phyloP scores from a whole-genome alignment of 2,113 vertebrate genomes.

The Bambusicola thoracicus region DNA sequence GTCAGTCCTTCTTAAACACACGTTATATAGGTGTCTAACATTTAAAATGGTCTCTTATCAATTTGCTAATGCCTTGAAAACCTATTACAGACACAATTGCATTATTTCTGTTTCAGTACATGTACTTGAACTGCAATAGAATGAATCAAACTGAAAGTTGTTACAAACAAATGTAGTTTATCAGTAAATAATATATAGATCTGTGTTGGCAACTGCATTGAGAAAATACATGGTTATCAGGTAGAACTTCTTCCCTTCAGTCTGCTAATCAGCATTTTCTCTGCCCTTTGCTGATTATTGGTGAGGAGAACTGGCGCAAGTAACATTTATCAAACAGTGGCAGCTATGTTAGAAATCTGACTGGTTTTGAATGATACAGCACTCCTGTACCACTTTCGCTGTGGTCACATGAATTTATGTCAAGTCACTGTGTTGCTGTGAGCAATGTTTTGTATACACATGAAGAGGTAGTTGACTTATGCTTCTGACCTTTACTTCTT shows the following conservation, averaged over 20 bases:
- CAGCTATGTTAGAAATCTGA: neutral
- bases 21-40: accelerated
- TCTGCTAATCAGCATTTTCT: neutral
- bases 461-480: neutral
- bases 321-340: neutral
- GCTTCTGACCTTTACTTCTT: neutral
- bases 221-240: accelerated
- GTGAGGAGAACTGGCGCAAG: neutral
- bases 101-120: neutral
- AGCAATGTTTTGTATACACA: neutral
- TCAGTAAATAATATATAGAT: neutral
- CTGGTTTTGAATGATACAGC: accelerated
- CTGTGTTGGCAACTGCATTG: neutral
- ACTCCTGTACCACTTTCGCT: neutral
- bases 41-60: neutral
- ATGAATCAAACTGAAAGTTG: neutral
- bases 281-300: neutral
- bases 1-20: neutral
- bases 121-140: neutral
- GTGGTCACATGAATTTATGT: neutral
- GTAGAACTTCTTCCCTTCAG: neutral
- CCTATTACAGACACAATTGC: neutral
- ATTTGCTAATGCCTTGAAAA: neutral
- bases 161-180: neutral
- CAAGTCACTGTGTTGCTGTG: neutral